Percentiles rank a stretch among this genome's conserved stretches.
These are phyloP conservation scores for Alectoris magna DNA, from an alignment of 2,797 vertebrate genomes.

Conservation along the genomic window DNA sequence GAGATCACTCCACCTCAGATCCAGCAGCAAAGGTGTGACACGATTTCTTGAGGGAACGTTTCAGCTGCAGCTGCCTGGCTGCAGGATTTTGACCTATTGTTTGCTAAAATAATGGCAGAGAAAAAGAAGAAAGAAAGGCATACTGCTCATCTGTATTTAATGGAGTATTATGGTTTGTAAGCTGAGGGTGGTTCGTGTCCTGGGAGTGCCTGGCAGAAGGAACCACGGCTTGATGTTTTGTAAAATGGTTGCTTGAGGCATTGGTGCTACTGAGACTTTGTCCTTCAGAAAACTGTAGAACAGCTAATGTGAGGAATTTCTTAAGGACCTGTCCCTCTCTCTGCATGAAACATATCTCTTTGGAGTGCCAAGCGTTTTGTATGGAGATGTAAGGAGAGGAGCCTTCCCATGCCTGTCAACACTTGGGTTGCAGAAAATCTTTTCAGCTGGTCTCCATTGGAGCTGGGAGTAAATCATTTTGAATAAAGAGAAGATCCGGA, in stretches of 20 bases:
- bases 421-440: not conserved
- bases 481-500: not conserved
- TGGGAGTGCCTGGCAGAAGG: not conserved
- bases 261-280: slow-evolving; percentile 9
- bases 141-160: not conserved
- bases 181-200: slow-evolving; percentile 4
- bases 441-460: not conserved
- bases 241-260: not conserved
- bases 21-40: not conserved
- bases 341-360: rapidly evolving
- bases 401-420: slow-evolving; percentile 27
- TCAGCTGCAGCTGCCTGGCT: not conserved
- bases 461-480: not conserved
- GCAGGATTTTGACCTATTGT: not conserved
- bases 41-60: rapidly evolving
- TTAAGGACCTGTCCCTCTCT: not conserved
- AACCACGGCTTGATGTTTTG: not conserved
- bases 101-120: not conserved
- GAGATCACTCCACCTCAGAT: not conserved
- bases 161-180: not conserved
- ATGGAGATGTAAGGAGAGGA: not conserved
- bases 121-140: not conserved
- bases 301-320: not conserved
- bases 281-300: not conserved
- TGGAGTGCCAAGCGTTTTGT: rapidly evolving